Base-by-base conservation (phyloP, 1,140 invertebrate genomes). In the Sarcophaga peregrina region DNA sequence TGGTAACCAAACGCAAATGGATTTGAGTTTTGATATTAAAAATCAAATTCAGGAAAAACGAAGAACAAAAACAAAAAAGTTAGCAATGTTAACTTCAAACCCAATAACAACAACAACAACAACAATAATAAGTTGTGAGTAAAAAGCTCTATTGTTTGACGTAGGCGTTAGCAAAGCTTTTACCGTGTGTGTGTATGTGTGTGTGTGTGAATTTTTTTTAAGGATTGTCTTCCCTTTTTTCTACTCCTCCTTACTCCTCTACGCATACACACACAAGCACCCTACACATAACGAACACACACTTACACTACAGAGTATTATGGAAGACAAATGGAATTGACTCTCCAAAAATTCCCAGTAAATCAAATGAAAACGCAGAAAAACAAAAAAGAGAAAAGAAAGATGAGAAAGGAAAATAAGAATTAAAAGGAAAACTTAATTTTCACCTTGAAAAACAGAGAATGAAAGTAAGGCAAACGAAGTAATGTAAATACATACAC, bases 131-230 rank as follows among this genome's bases (percentile, higher is more conserved):
- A 9, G 13, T 52, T 52, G 50, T 10, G 13, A 13, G 50, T 9
- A 52, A 52, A 52, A 52, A 52, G 50, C 50, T 52, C 13, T 37
- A 46, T 74, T 74, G 73, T 74, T 76, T 48, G 46, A 76, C 74
- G 74, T 48, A 76, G 46, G 46, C 45, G 46, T 48, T 76, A 76
- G 73, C 37, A 76, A 76, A 76, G 46, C 46, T 48, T 76, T 76
- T 48, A 37, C 25, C 4, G 25, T 37, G 25, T 37, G 25, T 37
- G 25, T 37, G 25, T 37, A 4, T 37, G 25, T 37, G 25, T 37
- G 25, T 37, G 25, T 37, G 25, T 37, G 25, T 37, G 25, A 37
- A 37, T 37, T 37, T 37, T 37, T 37, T 37, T 37, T 37, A 37
- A 37, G 25, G 25, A 2, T 37, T 37, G 4, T 37, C 25, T 37